phyloP scores from a whole-genome alignment of 1,140 invertebrate genomes.

The Drosophila eugracilis region DNA sequence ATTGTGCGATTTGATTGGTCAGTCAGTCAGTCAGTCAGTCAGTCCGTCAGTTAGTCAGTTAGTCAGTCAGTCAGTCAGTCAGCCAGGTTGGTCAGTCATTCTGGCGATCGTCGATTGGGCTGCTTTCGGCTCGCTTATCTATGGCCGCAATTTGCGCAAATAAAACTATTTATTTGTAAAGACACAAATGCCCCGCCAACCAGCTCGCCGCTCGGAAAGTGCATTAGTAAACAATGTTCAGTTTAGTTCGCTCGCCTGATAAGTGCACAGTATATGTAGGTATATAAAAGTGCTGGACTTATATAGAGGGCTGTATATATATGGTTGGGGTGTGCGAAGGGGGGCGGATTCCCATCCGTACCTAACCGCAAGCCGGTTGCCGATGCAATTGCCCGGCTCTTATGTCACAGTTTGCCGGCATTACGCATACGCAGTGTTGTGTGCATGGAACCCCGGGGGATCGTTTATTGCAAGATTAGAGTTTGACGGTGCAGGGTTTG shows the following conservation, averaged over 20 bases:
- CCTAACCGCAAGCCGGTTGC: slow-evolving; percentile 43
- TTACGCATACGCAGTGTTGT: slow-evolving; percentile 66
- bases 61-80: slow-evolving; percentile 16
- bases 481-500: slow-evolving; percentile 16
- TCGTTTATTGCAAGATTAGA: slow-evolving; percentile 29
- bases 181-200: slow-evolving; percentile 21
- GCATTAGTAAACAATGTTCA: slow-evolving; percentile 72
- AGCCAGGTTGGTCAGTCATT: slow-evolving; percentile 12
- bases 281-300: slow-evolving; percentile 21
- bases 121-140: slow-evolving; percentile 56
- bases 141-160: slow-evolving; percentile 77
- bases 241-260: slow-evolving; percentile 57
- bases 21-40: slow-evolving; percentile 25
- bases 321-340: background rate
- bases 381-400: slow-evolving; percentile 23
- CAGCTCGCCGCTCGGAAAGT: slow-evolving; percentile 14
- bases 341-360: slow-evolving; percentile 21
- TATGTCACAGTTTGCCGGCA: slow-evolving; percentile 45
- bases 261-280: slow-evolving; percentile 24
- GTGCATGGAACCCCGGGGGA: slow-evolving; percentile 21
- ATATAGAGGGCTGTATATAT: slow-evolving; percentile 23
- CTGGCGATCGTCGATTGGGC: slow-evolving; percentile 37
- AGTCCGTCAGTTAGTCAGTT: slow-evolving; percentile 10
- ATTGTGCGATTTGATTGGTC: slow-evolving; percentile 65
- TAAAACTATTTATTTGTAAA: slow-evolving; percentile 76